Conservation (phyloP, 2,797 vertebrate genomes). For the Phoxinus dragarum region DNA sequence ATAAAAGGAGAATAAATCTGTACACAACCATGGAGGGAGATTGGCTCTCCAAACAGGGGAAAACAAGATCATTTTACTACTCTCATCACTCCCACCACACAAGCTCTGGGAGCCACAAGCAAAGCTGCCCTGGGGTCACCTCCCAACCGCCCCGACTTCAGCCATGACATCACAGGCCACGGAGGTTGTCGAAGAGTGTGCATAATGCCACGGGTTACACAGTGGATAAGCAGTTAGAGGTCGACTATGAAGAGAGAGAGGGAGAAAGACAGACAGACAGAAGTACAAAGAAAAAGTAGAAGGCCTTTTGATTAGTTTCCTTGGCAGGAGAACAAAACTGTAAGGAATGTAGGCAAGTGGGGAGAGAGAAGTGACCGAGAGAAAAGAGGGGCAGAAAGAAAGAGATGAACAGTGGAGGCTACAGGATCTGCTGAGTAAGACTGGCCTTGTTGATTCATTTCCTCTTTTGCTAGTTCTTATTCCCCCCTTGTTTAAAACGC, state of each 20-base stretch:
- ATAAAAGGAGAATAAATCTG: slow-evolving; percentile 65
- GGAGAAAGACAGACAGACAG: slow-evolving; percentile 64
- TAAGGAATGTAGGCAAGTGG: slow-evolving; percentile 85
- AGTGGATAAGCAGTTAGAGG: slow-evolving; percentile 34
- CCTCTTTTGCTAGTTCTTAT: slow-evolving; percentile 62
- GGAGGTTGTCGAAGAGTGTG: slow-evolving; percentile 69
- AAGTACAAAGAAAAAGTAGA: slow-evolving; percentile 66
- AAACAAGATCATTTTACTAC: slow-evolving; percentile 66
- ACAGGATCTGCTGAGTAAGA: slow-evolving; percentile 72
- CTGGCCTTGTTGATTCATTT: slow-evolving; percentile 71
- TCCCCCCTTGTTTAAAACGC: slow-evolving; percentile 12
- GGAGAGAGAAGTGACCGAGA: slow-evolving; percentile 79
- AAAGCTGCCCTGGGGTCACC: slow-evolving; percentile 64
- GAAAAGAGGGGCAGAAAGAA: slow-evolving; percentile 60
- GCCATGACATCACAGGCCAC: slow-evolving; percentile 69
- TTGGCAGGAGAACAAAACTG: slow-evolving; percentile 91
- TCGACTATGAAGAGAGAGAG: slow-evolving; percentile 27
- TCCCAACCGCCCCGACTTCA: slow-evolving; percentile 65
- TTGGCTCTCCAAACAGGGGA: slow-evolving; percentile 69
- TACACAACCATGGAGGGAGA: slow-evolving; percentile 66
- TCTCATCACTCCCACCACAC: slow-evolving; percentile 56
- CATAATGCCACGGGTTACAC: slow-evolving; percentile 56
- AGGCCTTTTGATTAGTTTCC: slow-evolving; percentile 85
- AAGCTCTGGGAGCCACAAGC: slow-evolving; percentile 68
- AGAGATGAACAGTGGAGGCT: slow-evolving; percentile 58